Base-by-base conservation (phyloP, 2,888 invertebrate species). In the Syrphus vitripennis region DNA sequence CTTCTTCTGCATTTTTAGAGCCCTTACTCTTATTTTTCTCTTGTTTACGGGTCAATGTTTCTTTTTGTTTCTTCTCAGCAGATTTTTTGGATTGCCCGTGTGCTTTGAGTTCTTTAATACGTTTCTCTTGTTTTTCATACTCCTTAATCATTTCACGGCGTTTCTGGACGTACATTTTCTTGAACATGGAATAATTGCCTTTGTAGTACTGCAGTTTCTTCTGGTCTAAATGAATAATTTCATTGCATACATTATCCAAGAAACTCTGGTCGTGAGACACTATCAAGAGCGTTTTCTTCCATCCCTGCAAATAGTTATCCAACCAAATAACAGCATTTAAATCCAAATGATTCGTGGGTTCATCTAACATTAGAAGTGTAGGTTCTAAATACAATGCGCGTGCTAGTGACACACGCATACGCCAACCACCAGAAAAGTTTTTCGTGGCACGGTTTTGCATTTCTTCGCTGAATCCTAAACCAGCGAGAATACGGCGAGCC, bases 231-330 rank as follows among this genome's bases (percentile, higher is more conserved):
- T 99, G 99, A 86, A 99, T 97, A 88, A 99, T 97, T 93, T 99
- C 99, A 77, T 99, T 99, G 92, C 99, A 99, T 4, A 99, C 99
- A 91, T 99, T 99, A 92, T 99, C 99, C 89, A 99, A 95, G 94
- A 99, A 99, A 88, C 98, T 98, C 93, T 99, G 99, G 94, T 99
- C 99, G 95, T 99, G 99, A 90, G 99, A 99, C 12, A 99, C 99
- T 80, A 99, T 97, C 34, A 99, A 93, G 3, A 99, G 93, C 0
- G 99, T 99, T 91, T 99, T 99, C 93, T 99, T 99, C 99, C 99
- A 99, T 3, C 95, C 95, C 94, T 99, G 99, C 24, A 99, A 94
- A 92, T 99, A 99, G 92, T 99, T 99, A 91, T 99, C 99, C 76
- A 99, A 94, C 99, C 99, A 99, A 94, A 99, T 99, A 65, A 99